A percentile compares a stretch with the other conserved stretches of the same genome.
Evolutionary conservation across 2,113 vertebrate species (phyloP).

Genomic region (Ceratotherium simum): DNA sequence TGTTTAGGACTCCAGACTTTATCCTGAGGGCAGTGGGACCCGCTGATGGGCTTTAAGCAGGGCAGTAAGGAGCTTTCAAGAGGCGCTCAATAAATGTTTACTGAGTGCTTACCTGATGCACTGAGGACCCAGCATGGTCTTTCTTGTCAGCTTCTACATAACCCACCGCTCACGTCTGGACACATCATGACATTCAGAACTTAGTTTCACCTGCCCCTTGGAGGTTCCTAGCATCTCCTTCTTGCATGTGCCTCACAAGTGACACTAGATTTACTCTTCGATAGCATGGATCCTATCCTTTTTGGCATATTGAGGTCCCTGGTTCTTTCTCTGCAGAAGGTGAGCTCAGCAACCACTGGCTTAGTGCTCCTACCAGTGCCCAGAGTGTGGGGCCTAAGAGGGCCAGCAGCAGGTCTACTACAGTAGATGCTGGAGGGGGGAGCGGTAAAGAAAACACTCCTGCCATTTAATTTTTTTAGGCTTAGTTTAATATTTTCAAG

Average conservation of each 20-base stretch:
- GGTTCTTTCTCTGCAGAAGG: background rate
- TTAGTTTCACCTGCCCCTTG: background rate
- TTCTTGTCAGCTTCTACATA: background rate
- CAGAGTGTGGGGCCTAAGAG: fast-evolving
- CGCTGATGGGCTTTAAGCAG: background rate
- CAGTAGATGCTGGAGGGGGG: no score
- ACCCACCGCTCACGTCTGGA: fast-evolving
- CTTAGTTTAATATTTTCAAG: background rate
- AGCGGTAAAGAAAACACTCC: background rate
- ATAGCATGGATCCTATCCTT: background rate
- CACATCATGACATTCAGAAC: background rate
- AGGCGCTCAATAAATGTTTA: fast-evolving
- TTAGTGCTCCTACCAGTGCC: fast-evolving
- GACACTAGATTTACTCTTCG: background rate
- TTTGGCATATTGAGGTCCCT: background rate
- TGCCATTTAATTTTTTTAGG: background rate
- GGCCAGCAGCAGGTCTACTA: background rate
- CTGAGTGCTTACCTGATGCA: background rate
- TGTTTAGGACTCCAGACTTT: background rate
- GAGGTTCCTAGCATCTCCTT: background rate
- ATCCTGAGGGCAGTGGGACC: background rate
- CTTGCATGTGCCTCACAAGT: background rate
- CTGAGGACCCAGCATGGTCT: background rate
- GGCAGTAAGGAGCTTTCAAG: background rate
- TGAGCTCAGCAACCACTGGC: background rate